phyloP scores from a whole-genome alignment of 2,888 invertebrate species.

The Dromius quadrimaculatus region DNA sequence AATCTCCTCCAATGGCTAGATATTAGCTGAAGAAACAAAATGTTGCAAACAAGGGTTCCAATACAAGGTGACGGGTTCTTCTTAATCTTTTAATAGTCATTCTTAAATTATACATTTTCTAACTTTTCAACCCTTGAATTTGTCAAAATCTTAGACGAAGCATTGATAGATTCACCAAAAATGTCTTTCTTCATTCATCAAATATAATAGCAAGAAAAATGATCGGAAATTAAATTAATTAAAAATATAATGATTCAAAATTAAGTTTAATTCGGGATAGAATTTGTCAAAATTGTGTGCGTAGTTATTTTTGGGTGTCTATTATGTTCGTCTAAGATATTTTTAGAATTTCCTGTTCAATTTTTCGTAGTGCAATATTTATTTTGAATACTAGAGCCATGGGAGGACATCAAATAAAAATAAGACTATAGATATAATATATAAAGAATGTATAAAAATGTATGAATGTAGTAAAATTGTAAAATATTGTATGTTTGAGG shows the following conservation, averaged over 20 bases:
- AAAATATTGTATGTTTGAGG: slow-evolving; percentile 46
- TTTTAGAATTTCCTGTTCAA: slow-evolving; percentile 21
- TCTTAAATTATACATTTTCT: slow-evolving; percentile 26
- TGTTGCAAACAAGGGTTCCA: slow-evolving; percentile 47
- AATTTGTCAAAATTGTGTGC: neutral
- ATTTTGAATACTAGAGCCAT: slow-evolving; percentile 25
- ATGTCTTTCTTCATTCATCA: no score
- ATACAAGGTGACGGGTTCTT: slow-evolving; percentile 44
- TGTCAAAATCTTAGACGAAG: no score
- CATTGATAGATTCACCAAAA: neutral
- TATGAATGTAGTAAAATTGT: slow-evolving; percentile 31
- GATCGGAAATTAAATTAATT: no score
- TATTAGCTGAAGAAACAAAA: slow-evolving; percentile 18
- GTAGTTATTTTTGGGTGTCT: neutral
- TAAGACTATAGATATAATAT: slow-evolving; percentile 65
- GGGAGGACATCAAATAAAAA: slow-evolving; percentile 48
- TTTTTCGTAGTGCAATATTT: slow-evolving; percentile 29
- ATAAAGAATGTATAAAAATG: slow-evolving; percentile 61
- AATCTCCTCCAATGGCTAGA: slow-evolving; percentile 49
- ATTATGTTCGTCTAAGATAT: neutral
- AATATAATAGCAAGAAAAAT: no score
- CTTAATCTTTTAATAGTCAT: slow-evolving; percentile 50
- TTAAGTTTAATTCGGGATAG: no score
- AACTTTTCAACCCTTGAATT: slow-evolving; percentile 35
- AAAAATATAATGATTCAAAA: no score